Evolutionary conservation across 1,140 invertebrate species (phyloP).

Genomic region (Musca domestica): DNA sequence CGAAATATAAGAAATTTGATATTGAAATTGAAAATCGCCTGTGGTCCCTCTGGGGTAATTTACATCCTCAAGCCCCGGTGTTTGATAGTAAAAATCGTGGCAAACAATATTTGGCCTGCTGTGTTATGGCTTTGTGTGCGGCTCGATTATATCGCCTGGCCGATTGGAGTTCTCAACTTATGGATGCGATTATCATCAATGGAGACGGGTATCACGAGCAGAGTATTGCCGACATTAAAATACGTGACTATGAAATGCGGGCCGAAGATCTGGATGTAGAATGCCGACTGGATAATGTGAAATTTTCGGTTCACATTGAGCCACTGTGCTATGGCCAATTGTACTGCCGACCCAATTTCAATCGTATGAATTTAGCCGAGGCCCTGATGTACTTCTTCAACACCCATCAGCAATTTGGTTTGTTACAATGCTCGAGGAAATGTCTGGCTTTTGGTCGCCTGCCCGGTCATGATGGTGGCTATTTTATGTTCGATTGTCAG

Average conservation of each 20-base stretch:
- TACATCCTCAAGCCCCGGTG: constrained; percentile 57
- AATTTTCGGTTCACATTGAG: constrained; percentile 59
- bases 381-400: constrained; percentile 60
- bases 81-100: constrained; percentile 55
- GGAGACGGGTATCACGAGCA: constrained; percentile 59
- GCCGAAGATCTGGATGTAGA: constrained; percentile 56
- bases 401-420: constrained; percentile 56
- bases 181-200: constrained; percentile 61
- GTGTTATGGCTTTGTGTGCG: constrained; percentile 59
- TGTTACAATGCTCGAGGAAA: constrained; percentile 57
- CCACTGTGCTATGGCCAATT: constrained; percentile 61
- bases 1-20: constrained; percentile 61
- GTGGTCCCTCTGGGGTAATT: constrained; percentile 60
- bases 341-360: constrained; percentile 57
- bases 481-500: constrained; percentile 65
- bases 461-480: constrained; percentile 54
- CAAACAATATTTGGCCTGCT: constrained; percentile 59
- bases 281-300: constrained; percentile 57
- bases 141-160: constrained; percentile 58
- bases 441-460: constrained; percentile 61
- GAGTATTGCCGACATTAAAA: constrained; percentile 55
- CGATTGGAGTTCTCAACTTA: constrained; percentile 60
- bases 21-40: constrained; percentile 63
- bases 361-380: constrained; percentile 62
- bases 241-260: constrained; percentile 58